Evolutionary conservation across 2,113 vertebrate genomes (phyloP).

Genomic region (Dolichotis patagonum): DNA sequence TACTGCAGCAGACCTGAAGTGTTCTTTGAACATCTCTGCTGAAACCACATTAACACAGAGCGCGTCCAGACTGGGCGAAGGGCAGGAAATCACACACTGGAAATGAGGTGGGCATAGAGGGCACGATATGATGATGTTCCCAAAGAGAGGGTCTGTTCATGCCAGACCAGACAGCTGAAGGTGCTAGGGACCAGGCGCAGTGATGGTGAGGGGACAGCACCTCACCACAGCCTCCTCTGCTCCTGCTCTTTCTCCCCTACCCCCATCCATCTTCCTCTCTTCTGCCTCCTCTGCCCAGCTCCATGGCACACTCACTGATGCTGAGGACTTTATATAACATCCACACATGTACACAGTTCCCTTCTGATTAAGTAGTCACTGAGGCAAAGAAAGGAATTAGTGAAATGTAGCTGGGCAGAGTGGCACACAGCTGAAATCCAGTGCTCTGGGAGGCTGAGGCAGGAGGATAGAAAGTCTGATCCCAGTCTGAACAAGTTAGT

Average conservation of each 20-base stretch:
- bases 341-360: neutral
- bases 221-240: neutral
- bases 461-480: neutral
- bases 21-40: neutral
- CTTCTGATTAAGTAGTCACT: neutral
- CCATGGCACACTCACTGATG: accelerated
- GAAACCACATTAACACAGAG: neutral
- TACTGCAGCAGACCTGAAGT: neutral
- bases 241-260: too few relatives aligned
- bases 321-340: neutral
- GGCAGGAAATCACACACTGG: neutral
- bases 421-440: neutral
- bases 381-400: neutral
- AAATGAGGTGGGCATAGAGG: neutral
- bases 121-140: neutral
- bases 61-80: neutral
- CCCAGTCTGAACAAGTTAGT: neutral
- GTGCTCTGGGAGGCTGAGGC: neutral
- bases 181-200: neutral
- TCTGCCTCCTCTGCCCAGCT: neutral
- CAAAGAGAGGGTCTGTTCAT: neutral
- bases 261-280: neutral
- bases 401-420: neutral
- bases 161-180: neutral
- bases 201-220: accelerated